Evolutionary conservation across 2,888 invertebrate species (phyloP).

Genomic region (Aplocera efformata): DNA sequence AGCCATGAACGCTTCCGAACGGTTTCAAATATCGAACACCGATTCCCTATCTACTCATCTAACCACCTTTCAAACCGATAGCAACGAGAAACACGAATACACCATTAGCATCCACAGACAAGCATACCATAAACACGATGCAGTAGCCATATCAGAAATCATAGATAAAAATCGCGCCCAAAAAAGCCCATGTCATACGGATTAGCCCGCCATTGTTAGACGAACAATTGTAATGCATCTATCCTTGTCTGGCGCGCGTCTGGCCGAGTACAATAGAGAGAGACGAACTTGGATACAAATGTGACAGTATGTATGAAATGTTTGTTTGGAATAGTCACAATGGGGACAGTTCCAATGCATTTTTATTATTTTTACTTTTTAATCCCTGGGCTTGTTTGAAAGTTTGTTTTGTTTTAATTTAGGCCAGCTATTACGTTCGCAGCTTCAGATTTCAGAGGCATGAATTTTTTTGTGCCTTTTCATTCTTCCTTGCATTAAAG

Average conservation of each 20-base stretch:
- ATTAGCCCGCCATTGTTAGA: constrained; percentile 72
- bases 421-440: constrained; percentile 10
- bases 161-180: constrained; percentile 61
- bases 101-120: constrained; percentile 57
- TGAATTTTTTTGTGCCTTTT: no score
- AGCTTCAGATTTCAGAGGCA: no score
- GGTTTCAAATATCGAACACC: constrained; percentile 39
- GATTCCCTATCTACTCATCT: constrained; percentile 35
- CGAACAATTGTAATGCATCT: constrained; percentile 70
- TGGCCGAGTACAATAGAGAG: constrained; percentile 35
- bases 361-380: constrained; percentile 68
- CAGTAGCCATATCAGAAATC: constrained; percentile 70
- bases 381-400: constrained; percentile 55
- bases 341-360: constrained; percentile 54
- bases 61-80: constrained; percentile 54
- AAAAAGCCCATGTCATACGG: constrained; percentile 69
- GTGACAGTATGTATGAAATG: constrained; percentile 77
- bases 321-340: constrained; percentile 71
- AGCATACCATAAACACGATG: constrained; percentile 54
- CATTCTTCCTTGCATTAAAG: no score
- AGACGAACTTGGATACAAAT: constrained; percentile 72
- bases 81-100: constrained; percentile 70
- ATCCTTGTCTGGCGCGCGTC: constrained; percentile 49
- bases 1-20: constrained; percentile 27
- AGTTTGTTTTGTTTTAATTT: constrained; percentile 14